Evolutionary conservation across 2,113 vertebrate species (phyloP).

Genomic region (Galemys pyrenaicus): DNA sequence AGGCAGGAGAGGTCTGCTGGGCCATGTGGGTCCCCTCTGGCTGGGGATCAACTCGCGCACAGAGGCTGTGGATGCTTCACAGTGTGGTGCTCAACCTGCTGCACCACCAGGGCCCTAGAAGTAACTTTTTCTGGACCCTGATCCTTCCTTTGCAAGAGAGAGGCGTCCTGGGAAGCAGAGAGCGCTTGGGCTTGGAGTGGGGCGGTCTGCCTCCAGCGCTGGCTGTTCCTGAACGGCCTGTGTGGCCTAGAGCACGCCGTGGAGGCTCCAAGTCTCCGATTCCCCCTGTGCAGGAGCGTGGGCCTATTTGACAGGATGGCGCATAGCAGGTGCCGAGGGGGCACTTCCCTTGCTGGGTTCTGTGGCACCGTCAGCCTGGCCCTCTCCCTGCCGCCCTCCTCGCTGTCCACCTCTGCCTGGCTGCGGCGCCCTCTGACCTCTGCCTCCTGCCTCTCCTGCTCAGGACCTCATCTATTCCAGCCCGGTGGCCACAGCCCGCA

Average conservation of each 20-base stretch:
- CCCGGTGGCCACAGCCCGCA: slow-evolving; percentile 84
- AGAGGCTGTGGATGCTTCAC: too few relatives aligned
- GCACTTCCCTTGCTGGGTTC: background rate
- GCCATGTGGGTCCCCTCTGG: too few relatives aligned
- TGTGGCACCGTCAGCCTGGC: too few relatives aligned
- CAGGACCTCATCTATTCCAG: slow-evolving; percentile 90
- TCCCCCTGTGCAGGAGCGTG: background rate
- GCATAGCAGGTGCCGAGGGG: background rate
- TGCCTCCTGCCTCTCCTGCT: slow-evolving; percentile 34
- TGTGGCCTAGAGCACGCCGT: background rate
- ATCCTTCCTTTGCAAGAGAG: slow-evolving; percentile 14
- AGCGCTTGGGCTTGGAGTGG: background rate
- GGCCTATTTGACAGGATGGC: background rate
- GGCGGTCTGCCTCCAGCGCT: background rate
- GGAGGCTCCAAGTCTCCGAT: background rate
- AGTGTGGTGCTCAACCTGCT: too few relatives aligned
- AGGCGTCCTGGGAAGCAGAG: background rate
- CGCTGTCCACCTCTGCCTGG: background rate
- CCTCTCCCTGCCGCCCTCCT: too few relatives aligned
- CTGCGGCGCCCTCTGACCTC: background rate
- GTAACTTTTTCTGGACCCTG: slow-evolving; percentile 24
- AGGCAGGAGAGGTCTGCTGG: too few relatives aligned
- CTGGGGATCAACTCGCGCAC: too few relatives aligned
- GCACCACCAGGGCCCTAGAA: background rate
- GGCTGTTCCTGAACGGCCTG: background rate